Evolutionary conservation across 2,113 vertebrate species (phyloP).

Genomic region (Cottus gobio): DNA sequence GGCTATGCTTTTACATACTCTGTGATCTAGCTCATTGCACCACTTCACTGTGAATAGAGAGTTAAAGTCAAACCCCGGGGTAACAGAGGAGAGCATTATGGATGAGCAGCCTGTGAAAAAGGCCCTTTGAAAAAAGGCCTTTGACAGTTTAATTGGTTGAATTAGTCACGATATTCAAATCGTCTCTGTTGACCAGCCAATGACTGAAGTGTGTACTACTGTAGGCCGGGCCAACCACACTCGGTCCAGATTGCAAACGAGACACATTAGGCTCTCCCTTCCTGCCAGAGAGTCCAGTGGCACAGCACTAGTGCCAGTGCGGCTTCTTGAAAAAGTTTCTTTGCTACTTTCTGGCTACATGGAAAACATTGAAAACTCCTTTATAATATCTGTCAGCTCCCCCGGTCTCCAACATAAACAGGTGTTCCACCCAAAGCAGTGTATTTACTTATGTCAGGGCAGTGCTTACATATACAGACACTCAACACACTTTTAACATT

Average conservation of each 20-base stretch:
- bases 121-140: conserved; percentile 64
- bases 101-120: conserved; percentile 77
- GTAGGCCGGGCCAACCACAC: conserved; percentile 61
- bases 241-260: conserved; percentile 72
- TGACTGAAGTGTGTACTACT: conserved; percentile 73
- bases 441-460: conserved; percentile 82
- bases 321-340: conserved; percentile 65
- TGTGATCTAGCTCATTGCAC: conserved; percentile 73
- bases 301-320: conserved; percentile 56
- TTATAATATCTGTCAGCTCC: conserved; percentile 79
- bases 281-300: conserved; percentile 69
- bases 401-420: conserved; percentile 79
- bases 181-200: conserved; percentile 73
- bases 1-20: conserved; percentile 72
- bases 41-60: conserved; percentile 73
- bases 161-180: conserved; percentile 83
- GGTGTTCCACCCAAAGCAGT: conserved; percentile 75
- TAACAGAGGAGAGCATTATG: conserved; percentile 78
- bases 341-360: conserved; percentile 73
- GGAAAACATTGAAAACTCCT: conserved; percentile 74
- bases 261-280: conserved; percentile 70
- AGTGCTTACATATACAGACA: conserved; percentile 78
- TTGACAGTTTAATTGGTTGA: conserved; percentile 81
- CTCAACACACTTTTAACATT: conserved; percentile 80
- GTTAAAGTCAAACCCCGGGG: conserved; percentile 70